These are phyloP conservation scores for Brenthis ino DNA, from an alignment of 2,888 invertebrate genomes.

Conservation along the genomic window DNA sequence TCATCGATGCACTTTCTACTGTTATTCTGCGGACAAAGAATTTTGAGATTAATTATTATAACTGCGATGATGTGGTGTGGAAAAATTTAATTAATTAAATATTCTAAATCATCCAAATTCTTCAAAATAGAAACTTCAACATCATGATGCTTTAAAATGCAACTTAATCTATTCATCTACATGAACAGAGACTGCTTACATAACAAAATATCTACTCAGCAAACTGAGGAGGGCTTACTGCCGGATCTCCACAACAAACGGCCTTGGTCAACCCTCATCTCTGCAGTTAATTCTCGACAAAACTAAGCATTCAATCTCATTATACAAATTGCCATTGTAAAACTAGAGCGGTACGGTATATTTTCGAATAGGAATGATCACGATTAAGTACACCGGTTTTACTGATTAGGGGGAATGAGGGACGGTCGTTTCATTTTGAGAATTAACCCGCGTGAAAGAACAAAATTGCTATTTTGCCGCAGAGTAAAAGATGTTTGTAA, in stretches of 20 bases:
- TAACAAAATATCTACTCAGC: constrained; percentile 25
- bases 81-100: background rate
- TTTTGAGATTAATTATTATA: constrained; percentile 7
- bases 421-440: constrained; percentile 33
- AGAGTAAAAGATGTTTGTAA: constrained; percentile 9
- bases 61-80: background rate
- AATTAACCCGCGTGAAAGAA: constrained; percentile 24
- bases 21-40: constrained; percentile 58
- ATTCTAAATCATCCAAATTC: too few relatives aligned
- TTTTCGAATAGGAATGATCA: constrained; percentile 17
- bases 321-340: constrained; percentile 30
- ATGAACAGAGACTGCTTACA: background rate
- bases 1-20: constrained; percentile 69
- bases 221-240: constrained; percentile 33
- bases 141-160: too few relatives aligned
- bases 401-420: constrained; percentile 36
- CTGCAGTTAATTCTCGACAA: constrained; percentile 24
- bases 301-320: constrained; percentile 25
- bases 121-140: too few relatives aligned
- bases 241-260: constrained; percentile 69
- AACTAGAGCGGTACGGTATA: constrained; percentile 4
- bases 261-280: constrained; percentile 74
- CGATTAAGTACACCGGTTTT: constrained; percentile 38
- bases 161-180: background rate
- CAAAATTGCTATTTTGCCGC: constrained; percentile 8